A percentile compares a stretch with the other conserved stretches of the same genome.
These are phyloP conservation scores for Folsomia manolachei DNA, from an alignment of 2,888 invertebrate genomes.

Conservation along the genomic window DNA sequence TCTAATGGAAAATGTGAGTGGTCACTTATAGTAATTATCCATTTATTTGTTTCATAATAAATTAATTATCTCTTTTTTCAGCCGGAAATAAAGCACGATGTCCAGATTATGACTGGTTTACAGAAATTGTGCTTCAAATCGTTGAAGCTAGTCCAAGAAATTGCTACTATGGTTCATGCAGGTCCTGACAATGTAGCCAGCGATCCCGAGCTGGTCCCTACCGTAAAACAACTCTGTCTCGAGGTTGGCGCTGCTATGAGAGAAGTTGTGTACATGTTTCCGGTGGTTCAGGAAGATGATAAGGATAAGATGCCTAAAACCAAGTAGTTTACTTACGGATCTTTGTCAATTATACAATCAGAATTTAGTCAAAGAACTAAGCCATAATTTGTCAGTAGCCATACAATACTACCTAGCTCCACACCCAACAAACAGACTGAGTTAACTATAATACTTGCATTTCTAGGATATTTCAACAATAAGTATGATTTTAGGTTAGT, in stretches of 20 bases:
- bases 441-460: no score
- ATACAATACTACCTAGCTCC: no score
- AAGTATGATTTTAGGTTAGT: no score
- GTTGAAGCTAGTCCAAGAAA: constrained; percentile 45
- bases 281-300: no score
- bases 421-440: no score
- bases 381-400: no score
- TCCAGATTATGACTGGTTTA: constrained; percentile 16
- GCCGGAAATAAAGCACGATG: constrained; percentile 28
- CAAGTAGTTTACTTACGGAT: no score
- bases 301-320: no score
- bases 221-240: constrained; percentile 45
- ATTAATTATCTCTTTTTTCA: background rate
- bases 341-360: background rate
- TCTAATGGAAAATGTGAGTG: constrained; percentile 35
- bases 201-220: constrained; percentile 34
- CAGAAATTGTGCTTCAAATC: constrained; percentile 42
- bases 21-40: no score
- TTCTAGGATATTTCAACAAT: no score
- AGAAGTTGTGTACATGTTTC: no score
- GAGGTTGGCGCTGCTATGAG: constrained; percentile 49
- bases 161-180: constrained; percentile 33
- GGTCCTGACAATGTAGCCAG: constrained; percentile 6
- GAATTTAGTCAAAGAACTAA: no score
- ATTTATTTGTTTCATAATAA: constrained; percentile 4